Evolutionary conservation across 2,113 vertebrate species (phyloP), one percentile per base, ranked within the genome.

Genomic region (Syrrhaptes paradoxus): DNA sequence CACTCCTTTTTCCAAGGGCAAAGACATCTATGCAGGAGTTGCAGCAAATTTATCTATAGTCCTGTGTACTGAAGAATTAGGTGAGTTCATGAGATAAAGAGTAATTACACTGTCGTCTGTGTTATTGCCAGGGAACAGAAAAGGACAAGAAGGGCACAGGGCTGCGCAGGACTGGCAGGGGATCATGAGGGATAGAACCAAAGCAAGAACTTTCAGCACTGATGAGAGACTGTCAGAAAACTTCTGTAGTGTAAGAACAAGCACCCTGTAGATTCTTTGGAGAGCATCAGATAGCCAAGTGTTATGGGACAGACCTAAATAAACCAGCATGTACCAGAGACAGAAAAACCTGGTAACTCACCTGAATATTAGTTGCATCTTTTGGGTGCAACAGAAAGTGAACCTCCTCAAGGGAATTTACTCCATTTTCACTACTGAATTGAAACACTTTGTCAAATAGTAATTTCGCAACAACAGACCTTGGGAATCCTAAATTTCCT

Each of bases 401-500:
- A 54, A 99, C 98, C 71, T 98, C 98, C 90, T 98, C 87, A 66
- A 99, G 97, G 52, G 96, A 86, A 36, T 82, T 98, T 10, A 94
- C 84, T 46, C 94, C 82, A 9, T 76, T 97, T 66, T 96, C 97
- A 66, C 87, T 97, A 92, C 98, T 98, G 73, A 99, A 99, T 54
- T 96, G 97, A 49, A 98, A 72, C 24, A 99, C 97, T 59, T 98
- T 95, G 49, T 98, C 98, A 86, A 98, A 95, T 77, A 99, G 94
- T 72, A 98, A 41, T 20, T 97, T 95, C 26, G 98, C 98, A 59
- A 98, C 98, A 9, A 97, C 1, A 9, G 84, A 22, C 95, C 97
- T 98, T 4, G 99, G 98, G 88, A 98, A 99, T 57, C 97, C 96
- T 87, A 99, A 77, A 41, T 98, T 98, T 67, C 99, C 99, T 9